A percentile compares a stretch with the other conserved stretches of the same genome.
Evolutionary conservation across 1,140 invertebrate species (phyloP).

Genomic region (Psilanteris sp.): DNA sequence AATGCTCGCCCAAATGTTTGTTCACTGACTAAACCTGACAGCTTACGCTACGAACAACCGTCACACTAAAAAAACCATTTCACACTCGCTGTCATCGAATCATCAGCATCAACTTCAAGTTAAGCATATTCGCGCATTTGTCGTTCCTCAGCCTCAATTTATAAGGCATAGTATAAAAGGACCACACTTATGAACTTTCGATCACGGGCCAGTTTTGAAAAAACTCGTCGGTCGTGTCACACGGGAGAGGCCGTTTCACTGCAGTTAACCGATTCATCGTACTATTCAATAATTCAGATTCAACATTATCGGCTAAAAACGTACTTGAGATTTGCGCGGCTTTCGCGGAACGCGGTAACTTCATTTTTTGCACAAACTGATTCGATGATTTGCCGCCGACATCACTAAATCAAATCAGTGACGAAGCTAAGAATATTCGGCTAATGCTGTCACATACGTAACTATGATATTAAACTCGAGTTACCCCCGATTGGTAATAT

Average conservation of each 20-base stretch:
- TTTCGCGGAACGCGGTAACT: too few relatives aligned
- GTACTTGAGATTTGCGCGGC: too few relatives aligned
- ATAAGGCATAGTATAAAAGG: conserved; percentile 38
- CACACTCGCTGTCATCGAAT: conserved; percentile 55
- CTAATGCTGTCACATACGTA: conserved; percentile 76
- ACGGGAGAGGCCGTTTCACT: too few relatives aligned
- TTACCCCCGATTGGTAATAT: conserved; percentile 60
- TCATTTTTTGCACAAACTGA: conserved; percentile 9
- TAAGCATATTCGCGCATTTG: conserved; percentile 1
- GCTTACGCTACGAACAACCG: neutral
- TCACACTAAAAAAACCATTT: neutral
- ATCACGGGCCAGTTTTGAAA: too few relatives aligned
- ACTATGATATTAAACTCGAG: conserved; percentile 71
- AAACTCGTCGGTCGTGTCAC: too few relatives aligned
- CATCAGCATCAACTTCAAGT: conserved; percentile 40
- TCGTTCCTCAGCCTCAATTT: conserved; percentile 8
- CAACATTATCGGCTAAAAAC: too few relatives aligned
- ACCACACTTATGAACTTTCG: neutral
- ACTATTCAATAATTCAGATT: too few relatives aligned
- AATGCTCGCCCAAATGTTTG: conserved; percentile 3
- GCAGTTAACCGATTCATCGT: too few relatives aligned
- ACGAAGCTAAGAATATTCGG: conserved; percentile 71
- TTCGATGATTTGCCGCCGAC: neutral
- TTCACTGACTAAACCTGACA: conserved; percentile 8
- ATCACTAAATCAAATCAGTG: conserved; percentile 11